Evolutionary conservation across 2,113 vertebrate species (phyloP).

Genomic region (Pionites leucogaster): DNA sequence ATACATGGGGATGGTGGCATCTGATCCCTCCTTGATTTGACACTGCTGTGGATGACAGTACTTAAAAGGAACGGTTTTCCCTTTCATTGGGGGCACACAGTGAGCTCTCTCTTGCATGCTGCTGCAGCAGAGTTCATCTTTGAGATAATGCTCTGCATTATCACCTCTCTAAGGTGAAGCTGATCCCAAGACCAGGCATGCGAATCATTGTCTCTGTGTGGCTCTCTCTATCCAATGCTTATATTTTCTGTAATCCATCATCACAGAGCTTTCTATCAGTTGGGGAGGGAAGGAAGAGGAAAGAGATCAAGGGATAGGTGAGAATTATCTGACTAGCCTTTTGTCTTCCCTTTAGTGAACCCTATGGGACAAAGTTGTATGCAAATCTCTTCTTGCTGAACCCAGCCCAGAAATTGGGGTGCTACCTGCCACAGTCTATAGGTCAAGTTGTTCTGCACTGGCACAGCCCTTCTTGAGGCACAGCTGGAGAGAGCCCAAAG

Average conservation of each 20-base stretch:
- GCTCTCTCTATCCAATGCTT: neutral
- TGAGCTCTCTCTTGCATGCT: neutral
- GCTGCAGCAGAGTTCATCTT: neutral
- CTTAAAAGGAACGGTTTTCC: neutral
- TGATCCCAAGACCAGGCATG: neutral
- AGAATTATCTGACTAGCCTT: neutral
- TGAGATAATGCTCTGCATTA: neutral
- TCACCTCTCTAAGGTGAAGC: neutral
- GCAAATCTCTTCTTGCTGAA: neutral
- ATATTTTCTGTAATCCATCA: neutral
- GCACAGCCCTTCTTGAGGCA: neutral
- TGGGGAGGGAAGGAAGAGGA: rapidly evolving
- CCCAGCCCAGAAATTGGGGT: neutral
- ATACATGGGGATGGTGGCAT: neutral
- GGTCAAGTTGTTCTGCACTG: rapidly evolving
- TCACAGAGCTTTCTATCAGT: neutral
- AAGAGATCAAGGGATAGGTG: neutral
- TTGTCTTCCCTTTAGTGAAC: neutral
- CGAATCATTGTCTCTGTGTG: neutral
- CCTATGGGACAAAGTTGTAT: rapidly evolving
- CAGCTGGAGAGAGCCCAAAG: neutral
- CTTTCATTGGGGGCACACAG: neutral
- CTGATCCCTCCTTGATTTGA: neutral
- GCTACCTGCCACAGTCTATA: neutral
- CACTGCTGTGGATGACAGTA: neutral